Base-by-base conservation (phyloP, 2,888 invertebrate species). In the Isoperla grammatica region DNA sequence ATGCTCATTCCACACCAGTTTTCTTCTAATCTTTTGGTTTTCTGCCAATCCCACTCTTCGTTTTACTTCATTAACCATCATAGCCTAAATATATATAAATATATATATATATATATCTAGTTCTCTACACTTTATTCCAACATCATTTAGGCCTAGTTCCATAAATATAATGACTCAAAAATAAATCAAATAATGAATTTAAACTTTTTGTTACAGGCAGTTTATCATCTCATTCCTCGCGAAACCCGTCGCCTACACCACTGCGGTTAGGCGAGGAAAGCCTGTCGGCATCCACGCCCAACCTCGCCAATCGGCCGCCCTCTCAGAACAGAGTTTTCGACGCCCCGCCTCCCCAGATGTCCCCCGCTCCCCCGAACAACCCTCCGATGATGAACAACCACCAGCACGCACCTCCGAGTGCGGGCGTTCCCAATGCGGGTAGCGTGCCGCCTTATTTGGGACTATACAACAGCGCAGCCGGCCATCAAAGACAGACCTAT, bases 181-280 rank as follows among this genome's bases (percentile, higher is more conserved):
- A n/a, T n/a, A n/a, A n/a, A n/a, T n/a, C n/a, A n/a, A n/a, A n/a
- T n/a, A n/a, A n/a, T n/a, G n/a, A n/a, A n/a, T n/a, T n/a, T n/a
- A n/a, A n/a, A n/a, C n/a, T 46, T 35, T 35, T 56, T 56, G 53
- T 68, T 68, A 1, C 59, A 75, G 75, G 74, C 59, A 74, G 74
- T 23, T 70, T 74, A 22, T 75, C 75, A 5, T 73, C 75, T 9
- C 74, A 75, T 53, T 75, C 75, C 15, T 80, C 80, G 2, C 71
- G 79, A 58, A 77, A 78, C 60, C 76, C 78, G 35, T 79, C 79
- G 61, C 75, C 78, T 5, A 67, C 72, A 68, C 74, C 64, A 66
- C 72, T 65, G 67, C 74, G 67, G 68, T 74, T 62, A 68, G 76
- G 67, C 71, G 78, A 69, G 74, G 75, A 63, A 68, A 71, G 15